Conservation (phyloP, 2,113 vertebrate species). For the Sminthopsis crassicaudata region DNA sequence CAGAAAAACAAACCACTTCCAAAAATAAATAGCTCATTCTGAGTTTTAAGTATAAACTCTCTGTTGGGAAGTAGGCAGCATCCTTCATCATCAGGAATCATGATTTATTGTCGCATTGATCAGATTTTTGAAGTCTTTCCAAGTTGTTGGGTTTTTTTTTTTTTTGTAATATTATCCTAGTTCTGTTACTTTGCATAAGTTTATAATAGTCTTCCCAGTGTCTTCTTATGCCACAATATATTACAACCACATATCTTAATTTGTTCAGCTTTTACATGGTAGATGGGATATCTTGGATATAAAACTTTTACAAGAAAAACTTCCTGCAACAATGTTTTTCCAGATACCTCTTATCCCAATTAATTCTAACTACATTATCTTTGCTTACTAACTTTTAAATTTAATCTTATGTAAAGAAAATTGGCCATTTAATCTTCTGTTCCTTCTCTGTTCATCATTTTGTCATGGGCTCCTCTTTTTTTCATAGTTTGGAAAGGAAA, state of each 20-base stretch:
- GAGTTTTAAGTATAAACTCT: neutral
- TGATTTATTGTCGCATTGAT: neutral
- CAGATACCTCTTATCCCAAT: neutral
- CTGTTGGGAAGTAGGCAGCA: neutral
- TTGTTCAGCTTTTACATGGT: neutral
- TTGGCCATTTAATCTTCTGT: neutral
- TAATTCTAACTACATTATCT: neutral
- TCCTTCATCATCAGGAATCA: neutral
- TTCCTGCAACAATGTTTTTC: neutral
- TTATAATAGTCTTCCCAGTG: neutral
- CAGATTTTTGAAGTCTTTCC: neutral
- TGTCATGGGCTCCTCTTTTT: neutral
- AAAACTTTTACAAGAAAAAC: neutral
- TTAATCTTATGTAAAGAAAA: neutral
- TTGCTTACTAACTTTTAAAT: neutral
- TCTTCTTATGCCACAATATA: neutral
- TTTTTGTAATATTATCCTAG: neutral
- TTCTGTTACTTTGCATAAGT: neutral
- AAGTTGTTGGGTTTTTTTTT: neutral
- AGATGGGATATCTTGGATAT: neutral
- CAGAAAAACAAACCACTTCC: neutral
- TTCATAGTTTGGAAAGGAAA: neutral
- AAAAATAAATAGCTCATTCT: neutral
- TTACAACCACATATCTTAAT: neutral
- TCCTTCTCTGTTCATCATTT: neutral